These are phyloP conservation scores for Myotis daubentonii DNA, from an alignment of 2,797 vertebrate genomes.

Conservation along the genomic window DNA sequence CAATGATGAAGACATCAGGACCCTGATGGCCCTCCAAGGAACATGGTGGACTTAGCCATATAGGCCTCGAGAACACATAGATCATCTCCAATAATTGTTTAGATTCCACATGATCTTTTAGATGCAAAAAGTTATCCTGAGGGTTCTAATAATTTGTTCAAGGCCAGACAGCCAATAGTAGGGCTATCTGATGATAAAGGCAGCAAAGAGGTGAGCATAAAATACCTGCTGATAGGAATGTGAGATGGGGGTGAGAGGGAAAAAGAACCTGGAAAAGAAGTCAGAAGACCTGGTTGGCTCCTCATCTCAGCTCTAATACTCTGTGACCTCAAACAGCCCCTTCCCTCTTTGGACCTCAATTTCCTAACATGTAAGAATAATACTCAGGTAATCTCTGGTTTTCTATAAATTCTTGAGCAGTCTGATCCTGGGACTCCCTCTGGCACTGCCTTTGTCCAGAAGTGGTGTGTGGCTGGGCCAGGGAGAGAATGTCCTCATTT, in stretches of 20 bases:
- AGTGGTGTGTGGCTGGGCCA: not conserved
- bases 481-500: not conserved
- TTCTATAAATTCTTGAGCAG: not conserved
- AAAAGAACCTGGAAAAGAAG: not conserved
- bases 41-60: not conserved
- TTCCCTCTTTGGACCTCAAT: not conserved
- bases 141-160: not conserved
- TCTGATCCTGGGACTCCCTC: not conserved
- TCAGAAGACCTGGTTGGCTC: not conserved
- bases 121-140: not conserved
- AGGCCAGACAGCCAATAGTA: not conserved
- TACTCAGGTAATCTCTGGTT: not conserved
- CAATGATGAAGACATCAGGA: not conserved
- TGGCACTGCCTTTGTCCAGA: not conserved
- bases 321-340: accelerated
- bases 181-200: no score
- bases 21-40: not conserved
- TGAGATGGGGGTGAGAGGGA: not conserved
- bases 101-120: not conserved
- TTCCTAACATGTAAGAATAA: not conserved
- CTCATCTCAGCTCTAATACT: not conserved
- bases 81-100: not conserved
- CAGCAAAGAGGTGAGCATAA: not conserved
- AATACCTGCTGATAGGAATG: not conserved
- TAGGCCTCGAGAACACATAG: not conserved